Evolutionary conservation across 2,797 vertebrate species (phyloP).

Genomic region (Bovichtus variegatus): DNA sequence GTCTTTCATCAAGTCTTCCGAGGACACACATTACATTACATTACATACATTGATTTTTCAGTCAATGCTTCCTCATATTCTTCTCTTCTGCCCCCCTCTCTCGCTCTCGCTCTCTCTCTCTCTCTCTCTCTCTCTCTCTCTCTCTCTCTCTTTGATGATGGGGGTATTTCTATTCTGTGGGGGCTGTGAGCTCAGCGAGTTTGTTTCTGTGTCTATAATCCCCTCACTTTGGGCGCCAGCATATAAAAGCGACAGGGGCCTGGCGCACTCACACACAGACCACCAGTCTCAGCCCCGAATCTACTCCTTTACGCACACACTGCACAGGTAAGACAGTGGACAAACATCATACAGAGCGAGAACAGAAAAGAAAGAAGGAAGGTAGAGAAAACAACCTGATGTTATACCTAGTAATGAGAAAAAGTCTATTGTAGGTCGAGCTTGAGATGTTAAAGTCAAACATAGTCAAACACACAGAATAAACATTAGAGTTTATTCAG

Average conservation of each 20-base stretch:
- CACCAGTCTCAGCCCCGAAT: conserved; percentile 71
- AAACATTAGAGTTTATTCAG: neutral
- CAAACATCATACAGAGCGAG: conserved; percentile 50
- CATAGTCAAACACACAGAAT: too few species aligned
- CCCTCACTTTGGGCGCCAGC: conserved; percentile 74
- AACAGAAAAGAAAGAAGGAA: conserved; percentile 1
- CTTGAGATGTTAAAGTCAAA: neutral
- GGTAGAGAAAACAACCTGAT: conserved; percentile 8
- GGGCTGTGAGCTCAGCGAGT: conserved; percentile 86
- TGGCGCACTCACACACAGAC: conserved; percentile 69
- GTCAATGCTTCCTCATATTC: conserved; percentile 8
- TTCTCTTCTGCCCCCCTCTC: conserved; percentile 44
- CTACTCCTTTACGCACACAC: conserved; percentile 79
- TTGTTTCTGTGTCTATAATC: conserved; percentile 85
- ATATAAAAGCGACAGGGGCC: conserved; percentile 81
- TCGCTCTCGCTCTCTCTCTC: conserved; percentile 29
- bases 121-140: conserved; percentile 26
- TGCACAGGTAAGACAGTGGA: conserved; percentile 83
- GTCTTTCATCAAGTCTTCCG: neutral
- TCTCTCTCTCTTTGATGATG: conserved; percentile 86
- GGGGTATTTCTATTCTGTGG: conserved; percentile 86
- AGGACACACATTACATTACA: too few species aligned
- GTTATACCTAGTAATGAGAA: neutral
- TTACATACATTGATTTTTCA: neutral
- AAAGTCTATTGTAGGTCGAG: neutral